Base-by-base conservation (phyloP, 2,888 invertebrate species). In the Andrena hattorfiana region DNA sequence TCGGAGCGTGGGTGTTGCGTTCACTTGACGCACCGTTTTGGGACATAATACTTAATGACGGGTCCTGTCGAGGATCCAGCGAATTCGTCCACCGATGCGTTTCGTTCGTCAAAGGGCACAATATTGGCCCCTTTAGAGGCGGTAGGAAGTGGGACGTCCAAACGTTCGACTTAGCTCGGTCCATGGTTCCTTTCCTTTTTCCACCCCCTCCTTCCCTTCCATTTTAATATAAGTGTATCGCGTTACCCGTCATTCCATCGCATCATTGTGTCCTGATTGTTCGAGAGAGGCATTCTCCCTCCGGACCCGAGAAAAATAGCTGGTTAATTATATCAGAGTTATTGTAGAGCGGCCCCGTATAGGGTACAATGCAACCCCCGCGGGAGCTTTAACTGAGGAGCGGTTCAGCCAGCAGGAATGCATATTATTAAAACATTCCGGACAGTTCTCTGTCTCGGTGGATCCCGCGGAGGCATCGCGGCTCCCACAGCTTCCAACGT, bases 1-100 rank as follows among this genome's bases (percentile, higher is more conserved):
- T 49, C 54, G 70, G 62, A 54, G 64, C 26, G 86, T 85, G 87
- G 85, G 87, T 87, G 88, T 89, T 85, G 86, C 83, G 84, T 42
- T 84, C 86, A 81, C 84, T 82, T 78, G 81, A 74, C 51, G 76
- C 71, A 69, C 72, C 86, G 85, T 83, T 87, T 86, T 79, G 84
- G 81, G 85, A 87, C 89, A 93, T 92, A 93, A 93, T 93, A 87
- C 90, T 90, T 93, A 93, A 93, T 93, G 90, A 93, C 90, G 89
- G 93, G 92, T 90, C 85, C 84, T 49, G 85, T 86, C 75, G 77
- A 59, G 85, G 78, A 86, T 86, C 87, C 87, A 85, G 85, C 76
- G 81, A 84, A 86, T 87, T 87, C 85, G 84, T 87, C 71, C 71
- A 73, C 66, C 51, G 77, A 83, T 82, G 32, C 67, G 69, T 51